Evolutionary conservation across 2,113 vertebrate species (phyloP).

Genomic region (Falco punctatus): DNA sequence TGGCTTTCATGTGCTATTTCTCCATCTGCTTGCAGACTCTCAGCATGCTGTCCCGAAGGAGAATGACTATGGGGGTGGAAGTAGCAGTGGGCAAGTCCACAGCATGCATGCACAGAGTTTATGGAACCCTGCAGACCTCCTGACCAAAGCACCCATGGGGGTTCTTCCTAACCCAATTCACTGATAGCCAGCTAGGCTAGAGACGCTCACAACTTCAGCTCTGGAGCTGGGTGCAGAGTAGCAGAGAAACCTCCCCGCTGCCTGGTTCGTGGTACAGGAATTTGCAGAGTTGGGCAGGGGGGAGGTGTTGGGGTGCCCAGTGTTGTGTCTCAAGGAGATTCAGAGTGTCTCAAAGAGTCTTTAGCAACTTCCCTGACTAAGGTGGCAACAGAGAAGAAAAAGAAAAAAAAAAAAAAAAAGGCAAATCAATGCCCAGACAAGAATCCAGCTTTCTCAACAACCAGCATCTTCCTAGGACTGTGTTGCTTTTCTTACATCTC

Average conservation of each 20-base stretch:
- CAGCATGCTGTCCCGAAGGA: not conserved
- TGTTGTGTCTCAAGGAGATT: not conserved
- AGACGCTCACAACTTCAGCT: not conserved
- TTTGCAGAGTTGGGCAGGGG: not conserved
- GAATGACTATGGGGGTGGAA: not conserved
- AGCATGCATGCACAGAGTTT: not conserved
- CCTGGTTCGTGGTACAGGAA: not conserved
- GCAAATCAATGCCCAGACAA: not conserved
- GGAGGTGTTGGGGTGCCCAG: not conserved
- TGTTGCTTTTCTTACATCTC: not conserved
- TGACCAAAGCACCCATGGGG: not conserved
- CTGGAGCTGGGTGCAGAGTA: not conserved
- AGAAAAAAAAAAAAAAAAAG: not conserved
- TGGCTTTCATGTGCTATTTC: not conserved
- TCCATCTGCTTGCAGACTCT: not conserved
- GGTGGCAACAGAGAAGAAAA: accelerated
- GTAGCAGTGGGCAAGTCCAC: not conserved
- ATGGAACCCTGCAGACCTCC: not conserved
- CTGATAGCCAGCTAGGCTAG: not conserved
- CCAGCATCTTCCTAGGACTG: not conserved
- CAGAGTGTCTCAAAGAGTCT: not conserved
- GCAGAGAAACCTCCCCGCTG: not conserved
- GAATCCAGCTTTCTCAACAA: not conserved
- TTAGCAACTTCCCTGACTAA: not conserved
- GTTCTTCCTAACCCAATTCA: not conserved